Conservation (phyloP, 2,113 vertebrate genomes). For the Alosa alosa region DNA sequence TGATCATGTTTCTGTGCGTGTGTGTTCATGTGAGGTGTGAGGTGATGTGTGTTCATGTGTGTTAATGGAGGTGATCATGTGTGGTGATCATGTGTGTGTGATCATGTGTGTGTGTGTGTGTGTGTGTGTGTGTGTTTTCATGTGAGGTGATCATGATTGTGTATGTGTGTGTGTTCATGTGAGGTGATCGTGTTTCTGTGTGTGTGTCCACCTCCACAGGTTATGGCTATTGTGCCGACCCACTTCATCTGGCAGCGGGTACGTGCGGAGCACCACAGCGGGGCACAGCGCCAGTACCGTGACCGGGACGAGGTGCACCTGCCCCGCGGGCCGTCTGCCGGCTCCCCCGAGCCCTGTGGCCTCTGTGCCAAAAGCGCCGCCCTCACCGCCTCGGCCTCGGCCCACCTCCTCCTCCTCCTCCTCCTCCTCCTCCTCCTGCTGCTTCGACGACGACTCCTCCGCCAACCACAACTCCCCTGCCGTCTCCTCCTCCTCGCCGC, state of each 20-base stretch:
- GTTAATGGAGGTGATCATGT: too few relatives aligned
- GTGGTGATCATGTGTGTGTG: too few relatives aligned
- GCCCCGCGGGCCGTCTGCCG: conserved; percentile 77
- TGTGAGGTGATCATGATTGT: not conserved
- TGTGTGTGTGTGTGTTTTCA: too few relatives aligned
- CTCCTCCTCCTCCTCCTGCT: conserved; percentile 23
- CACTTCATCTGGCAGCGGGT: conserved; percentile 89
- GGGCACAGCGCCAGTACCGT: conserved; percentile 78
- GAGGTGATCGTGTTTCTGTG: not conserved
- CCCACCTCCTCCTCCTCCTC: conserved; percentile 32
- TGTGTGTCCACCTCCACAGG: conserved; percentile 61
- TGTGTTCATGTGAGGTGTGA: too few relatives aligned
- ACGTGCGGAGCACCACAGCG: conserved; percentile 82
- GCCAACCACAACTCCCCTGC: not conserved
- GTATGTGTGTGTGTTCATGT: conserved; percentile 6
- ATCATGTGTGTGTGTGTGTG: too few relatives aligned
- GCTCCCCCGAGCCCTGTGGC: conserved; percentile 73
- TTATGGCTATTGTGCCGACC: conserved; percentile 90
- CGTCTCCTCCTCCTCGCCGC: not conserved
- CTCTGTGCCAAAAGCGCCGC: conserved; percentile 70
- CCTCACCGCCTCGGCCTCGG: not conserved
- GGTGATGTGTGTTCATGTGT: too few relatives aligned
- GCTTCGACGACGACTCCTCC: not conserved
- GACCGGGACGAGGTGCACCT: conserved; percentile 47
- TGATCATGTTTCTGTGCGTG: too few relatives aligned